Conservation (phyloP, 2,797 vertebrate species). For the Ptychobarbus kaznakovi region DNA sequence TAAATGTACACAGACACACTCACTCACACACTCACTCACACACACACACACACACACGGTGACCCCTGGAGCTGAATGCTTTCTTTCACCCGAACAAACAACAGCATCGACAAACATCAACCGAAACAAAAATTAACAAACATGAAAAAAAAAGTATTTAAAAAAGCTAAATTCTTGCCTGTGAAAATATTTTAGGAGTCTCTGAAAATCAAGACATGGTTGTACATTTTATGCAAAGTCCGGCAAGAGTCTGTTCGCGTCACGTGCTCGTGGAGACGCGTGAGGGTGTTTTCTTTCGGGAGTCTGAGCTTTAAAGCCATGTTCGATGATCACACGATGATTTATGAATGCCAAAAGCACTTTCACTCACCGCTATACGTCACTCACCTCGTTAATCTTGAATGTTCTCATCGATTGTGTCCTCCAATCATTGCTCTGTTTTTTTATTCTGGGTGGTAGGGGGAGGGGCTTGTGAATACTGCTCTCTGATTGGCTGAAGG, state of each 20-base stretch:
- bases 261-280: constrained; percentile 18
- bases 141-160: constrained; percentile 64
- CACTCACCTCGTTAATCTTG: constrained; percentile 59
- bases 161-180: constrained; percentile 69
- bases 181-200: constrained; percentile 70
- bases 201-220: constrained; percentile 85
- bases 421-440: constrained; percentile 8
- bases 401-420: constrained; percentile 41
- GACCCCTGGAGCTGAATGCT: constrained; percentile 81
- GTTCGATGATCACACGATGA: constrained; percentile 68
- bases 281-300: constrained; percentile 41
- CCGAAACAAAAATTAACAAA: constrained; percentile 45
- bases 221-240: constrained; percentile 90
- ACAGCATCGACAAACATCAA: constrained; percentile 72
- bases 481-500: constrained; percentile 50
- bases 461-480: constrained; percentile 29
- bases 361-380: constrained; percentile 68
- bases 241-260: constrained; percentile 42
- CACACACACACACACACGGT: constrained; percentile 64
- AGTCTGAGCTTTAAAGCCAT: constrained; percentile 77
- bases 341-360: constrained; percentile 71
- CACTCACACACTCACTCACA: not conserved
- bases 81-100: constrained; percentile 80
- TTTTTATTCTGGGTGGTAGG: constrained; percentile 28
- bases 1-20: constrained; percentile 12